Percentiles rank a stretch among this genome's conserved stretches.
phyloP scores from a whole-genome alignment of 2,888 invertebrate genomes.

The Coecobrya sp. region DNA sequence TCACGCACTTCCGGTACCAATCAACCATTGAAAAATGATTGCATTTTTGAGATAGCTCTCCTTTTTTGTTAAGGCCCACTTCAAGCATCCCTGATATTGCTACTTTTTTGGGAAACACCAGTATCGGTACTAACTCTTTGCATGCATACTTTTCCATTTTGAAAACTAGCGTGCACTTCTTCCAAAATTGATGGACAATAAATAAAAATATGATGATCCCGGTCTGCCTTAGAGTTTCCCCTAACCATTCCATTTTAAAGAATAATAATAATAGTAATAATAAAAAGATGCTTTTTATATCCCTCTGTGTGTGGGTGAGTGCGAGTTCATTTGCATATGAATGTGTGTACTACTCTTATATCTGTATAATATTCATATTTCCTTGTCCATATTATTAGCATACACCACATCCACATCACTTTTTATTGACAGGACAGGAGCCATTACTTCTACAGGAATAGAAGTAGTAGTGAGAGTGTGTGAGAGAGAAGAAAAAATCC shows the following conservation, averaged over 20 bases:
- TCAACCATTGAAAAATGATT: no score
- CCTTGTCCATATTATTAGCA: constrained; percentile 25
- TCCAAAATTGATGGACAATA: constrained; percentile 30
- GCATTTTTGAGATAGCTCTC: no score
- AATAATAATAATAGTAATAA: neutral
- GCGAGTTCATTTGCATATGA: constrained; percentile 34
- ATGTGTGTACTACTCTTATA: constrained; percentile 13
- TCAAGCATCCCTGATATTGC: neutral
- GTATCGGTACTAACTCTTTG: neutral
- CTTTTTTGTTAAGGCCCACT: no score
- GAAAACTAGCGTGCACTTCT: neutral
- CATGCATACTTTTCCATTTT: neutral
- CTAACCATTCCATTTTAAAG: neutral
- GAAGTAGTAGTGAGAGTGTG: no score
- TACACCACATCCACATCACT: constrained; percentile 39
- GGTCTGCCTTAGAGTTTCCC: constrained; percentile 24
- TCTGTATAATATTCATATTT: constrained; percentile 37
- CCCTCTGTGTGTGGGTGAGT: neutral
- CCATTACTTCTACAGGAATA: constrained; percentile 43
- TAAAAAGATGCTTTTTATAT: neutral
- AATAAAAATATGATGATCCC: constrained; percentile 65
- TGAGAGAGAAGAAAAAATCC: constrained; percentile 40
- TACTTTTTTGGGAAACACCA: neutral
- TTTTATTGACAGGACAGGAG: constrained; percentile 76
- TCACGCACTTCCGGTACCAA: no score